phyloP scores from a whole-genome alignment of 2,797 vertebrate species.

The Dryobates pubescens region DNA sequence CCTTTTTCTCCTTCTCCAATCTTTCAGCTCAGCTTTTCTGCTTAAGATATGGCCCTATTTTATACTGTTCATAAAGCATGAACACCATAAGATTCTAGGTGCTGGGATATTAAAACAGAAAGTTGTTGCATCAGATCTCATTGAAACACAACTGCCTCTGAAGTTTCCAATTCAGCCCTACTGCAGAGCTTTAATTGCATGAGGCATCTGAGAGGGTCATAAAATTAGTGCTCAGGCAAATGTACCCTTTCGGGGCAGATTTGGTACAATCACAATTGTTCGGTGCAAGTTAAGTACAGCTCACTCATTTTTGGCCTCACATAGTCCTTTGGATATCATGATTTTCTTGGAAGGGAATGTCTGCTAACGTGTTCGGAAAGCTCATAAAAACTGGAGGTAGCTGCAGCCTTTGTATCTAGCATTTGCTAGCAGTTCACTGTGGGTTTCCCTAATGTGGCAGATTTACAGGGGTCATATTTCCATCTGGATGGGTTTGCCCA shows the following conservation, averaged over 20 bases:
- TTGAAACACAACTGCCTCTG: not conserved
- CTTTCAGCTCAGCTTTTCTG: slow-evolving; percentile 2
- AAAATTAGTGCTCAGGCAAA: slow-evolving; percentile 19
- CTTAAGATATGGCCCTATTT: not conserved
- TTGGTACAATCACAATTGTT: not conserved
- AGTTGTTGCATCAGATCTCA: not conserved
- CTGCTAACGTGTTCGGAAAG: slow-evolving; percentile 30
- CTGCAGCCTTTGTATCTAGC: not conserved
- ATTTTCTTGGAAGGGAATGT: slow-evolving; percentile 43
- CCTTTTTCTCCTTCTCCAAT: not conserved
- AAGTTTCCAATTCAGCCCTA: not conserved
- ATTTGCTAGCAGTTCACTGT: slow-evolving; percentile 7
- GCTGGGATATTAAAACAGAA: not conserved
- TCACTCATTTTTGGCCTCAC: slow-evolving; percentile 6
- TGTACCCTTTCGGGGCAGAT: slow-evolving; percentile 6
- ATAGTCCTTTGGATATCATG: not conserved
- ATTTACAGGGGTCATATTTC: slow-evolving; percentile 46
- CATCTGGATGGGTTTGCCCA: slow-evolving; percentile 15
- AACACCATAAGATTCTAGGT: not conserved
- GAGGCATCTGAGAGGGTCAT: not conserved
- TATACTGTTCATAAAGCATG: not conserved
- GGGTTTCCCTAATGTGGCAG: slow-evolving; percentile 20
- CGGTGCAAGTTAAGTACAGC: not conserved
- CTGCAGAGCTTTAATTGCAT: not conserved
- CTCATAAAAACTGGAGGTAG: slow-evolving; percentile 40